Conservation (phyloP, 2,888 invertebrate species). For the Tiliacea citrago region DNA sequence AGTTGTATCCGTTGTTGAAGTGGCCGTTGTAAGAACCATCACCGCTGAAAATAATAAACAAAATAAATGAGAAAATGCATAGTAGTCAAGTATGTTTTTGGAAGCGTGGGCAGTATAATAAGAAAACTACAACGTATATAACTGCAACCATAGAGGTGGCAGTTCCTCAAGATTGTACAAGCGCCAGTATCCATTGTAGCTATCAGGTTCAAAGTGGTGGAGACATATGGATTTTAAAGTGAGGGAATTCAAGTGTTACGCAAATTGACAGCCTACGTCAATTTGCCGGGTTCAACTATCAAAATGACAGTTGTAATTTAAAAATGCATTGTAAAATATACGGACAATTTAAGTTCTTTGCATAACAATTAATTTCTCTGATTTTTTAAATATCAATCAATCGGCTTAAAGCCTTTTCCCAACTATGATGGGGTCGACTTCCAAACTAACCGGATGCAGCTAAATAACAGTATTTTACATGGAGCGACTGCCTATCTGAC, state of each 20-base stretch:
- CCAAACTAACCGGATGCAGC: not conserved
- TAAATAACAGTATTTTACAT: not conserved
- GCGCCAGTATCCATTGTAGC: not conserved
- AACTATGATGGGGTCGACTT: not conserved
- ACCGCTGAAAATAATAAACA: slow-evolving; percentile 67
- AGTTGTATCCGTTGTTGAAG: slow-evolving; percentile 74
- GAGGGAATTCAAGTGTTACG: not conserved
- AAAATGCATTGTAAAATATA: not conserved
- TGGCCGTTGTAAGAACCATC: slow-evolving; percentile 74
- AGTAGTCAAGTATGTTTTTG: not conserved
- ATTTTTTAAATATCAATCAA: not conserved
- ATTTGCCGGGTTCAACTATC: not conserved
- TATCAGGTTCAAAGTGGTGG: not conserved
- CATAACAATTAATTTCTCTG: not conserved
- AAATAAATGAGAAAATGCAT: slow-evolving; percentile 4
- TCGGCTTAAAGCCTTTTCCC: not conserved
- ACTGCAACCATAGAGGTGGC: no score
- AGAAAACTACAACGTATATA: not conserved
- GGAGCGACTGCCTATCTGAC: not conserved
- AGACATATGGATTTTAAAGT: not conserved
- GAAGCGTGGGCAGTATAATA: not conserved
- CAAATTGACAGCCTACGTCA: not conserved
- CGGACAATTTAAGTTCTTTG: not conserved
- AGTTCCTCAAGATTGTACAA: not conserved
- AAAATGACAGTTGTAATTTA: not conserved